Conservation (phyloP, 2,888 invertebrate genomes). For the Micoletzkya japonica region DNA sequence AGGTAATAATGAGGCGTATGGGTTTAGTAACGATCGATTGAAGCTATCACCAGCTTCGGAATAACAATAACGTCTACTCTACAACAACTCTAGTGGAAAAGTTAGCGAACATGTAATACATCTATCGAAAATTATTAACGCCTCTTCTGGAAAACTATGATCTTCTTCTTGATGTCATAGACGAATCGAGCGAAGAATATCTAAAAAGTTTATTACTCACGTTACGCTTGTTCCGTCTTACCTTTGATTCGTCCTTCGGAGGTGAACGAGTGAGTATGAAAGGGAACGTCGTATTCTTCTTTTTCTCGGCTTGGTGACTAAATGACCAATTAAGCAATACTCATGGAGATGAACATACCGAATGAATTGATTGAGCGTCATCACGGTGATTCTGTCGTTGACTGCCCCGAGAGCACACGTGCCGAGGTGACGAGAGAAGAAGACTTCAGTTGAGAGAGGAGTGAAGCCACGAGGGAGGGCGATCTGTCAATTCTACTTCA, state of each 20-base stretch:
- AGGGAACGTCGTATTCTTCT: neutral
- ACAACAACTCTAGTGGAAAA: no score
- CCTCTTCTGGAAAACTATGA: no score
- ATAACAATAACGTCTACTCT: no score
- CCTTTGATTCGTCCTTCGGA: neutral
- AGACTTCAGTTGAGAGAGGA: constrained; percentile 4
- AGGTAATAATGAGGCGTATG: no score
- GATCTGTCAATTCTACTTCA: neutral
- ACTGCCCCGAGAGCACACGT: neutral
- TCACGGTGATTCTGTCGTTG: constrained; percentile 3
- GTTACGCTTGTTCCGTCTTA: neutral
- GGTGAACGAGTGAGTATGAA: constrained; percentile 7
- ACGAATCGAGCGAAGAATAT: neutral
- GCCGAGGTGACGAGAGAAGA: constrained; percentile 13
- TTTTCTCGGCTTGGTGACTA: neutral
- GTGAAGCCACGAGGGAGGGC: neutral
- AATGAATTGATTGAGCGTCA: constrained; percentile 10
- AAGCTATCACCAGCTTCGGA: no score
- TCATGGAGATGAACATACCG: neutral
- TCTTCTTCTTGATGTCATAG: no score
- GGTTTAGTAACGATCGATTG: no score
- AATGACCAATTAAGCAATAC: neutral
- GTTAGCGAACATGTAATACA: no score
- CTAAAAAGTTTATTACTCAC: neutral
- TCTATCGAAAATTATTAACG: no score